Percentiles rank a stretch among this genome's conserved stretches.
These are phyloP conservation scores for Ahaetulla prasina DNA, from an alignment of 2,113 vertebrate genomes.

Conservation along the genomic window DNA sequence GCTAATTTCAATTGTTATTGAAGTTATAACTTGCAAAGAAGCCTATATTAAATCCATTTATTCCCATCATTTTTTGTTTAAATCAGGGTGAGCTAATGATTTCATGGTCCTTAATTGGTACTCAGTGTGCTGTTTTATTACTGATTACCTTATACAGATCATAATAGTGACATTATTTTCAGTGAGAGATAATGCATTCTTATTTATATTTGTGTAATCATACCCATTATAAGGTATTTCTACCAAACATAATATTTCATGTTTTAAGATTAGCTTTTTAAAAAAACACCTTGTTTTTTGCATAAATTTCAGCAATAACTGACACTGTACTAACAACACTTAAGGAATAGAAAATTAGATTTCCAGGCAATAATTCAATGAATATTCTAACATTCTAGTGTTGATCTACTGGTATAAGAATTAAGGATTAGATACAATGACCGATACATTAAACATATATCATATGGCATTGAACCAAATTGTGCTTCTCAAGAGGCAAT, in stretches of 20 bases:
- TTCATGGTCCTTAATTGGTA: conserved; percentile 72
- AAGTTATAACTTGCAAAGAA: conserved; percentile 68
- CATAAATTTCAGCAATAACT: background rate
- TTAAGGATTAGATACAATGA: background rate
- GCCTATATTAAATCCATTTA: conserved; percentile 71
- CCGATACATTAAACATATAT: background rate
- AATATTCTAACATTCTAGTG: background rate
- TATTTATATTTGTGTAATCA: conserved; percentile 47
- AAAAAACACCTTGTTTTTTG: conserved; percentile 20
- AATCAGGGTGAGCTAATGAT: conserved; percentile 66
- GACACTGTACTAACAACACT: background rate
- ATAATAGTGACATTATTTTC: conserved; percentile 56
- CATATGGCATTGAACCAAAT: background rate
- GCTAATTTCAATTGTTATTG: conserved; percentile 63
- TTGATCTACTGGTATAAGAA: background rate
- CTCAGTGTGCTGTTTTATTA: conserved; percentile 64
- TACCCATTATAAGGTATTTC: conserved; percentile 41
- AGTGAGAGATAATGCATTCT: conserved; percentile 51
- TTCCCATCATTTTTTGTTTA: conserved; percentile 69
- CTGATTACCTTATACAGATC: conserved; percentile 65
- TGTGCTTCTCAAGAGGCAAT: background rate
- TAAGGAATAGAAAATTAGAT: background rate
- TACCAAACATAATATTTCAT: conserved; percentile 30
- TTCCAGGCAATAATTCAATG: background rate
- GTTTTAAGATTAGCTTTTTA: conserved; percentile 20